These are phyloP conservation scores for Epiblema foenella DNA, from an alignment of 2,888 invertebrate species.

Conservation along the genomic window DNA sequence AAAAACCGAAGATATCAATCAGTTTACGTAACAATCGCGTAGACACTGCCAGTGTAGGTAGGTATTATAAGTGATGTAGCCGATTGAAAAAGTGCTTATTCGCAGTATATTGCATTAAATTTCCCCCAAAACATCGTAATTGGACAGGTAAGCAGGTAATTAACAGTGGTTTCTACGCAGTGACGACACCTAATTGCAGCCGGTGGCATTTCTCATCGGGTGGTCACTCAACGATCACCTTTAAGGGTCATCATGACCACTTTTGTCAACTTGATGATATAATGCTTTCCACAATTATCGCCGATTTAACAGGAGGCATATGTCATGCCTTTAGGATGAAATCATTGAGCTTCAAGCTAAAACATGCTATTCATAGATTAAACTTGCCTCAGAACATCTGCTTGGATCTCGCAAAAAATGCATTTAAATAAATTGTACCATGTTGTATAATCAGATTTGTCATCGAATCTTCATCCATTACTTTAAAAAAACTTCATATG, in stretches of 20 bases:
- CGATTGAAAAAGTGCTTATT: slow-evolving; percentile 4
- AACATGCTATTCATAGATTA: neutral
- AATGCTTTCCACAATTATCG: neutral
- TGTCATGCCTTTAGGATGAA: neutral
- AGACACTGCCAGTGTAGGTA: neutral
- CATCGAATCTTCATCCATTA: neutral
- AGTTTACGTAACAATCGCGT: slow-evolving; percentile 28
- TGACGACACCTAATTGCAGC: slow-evolving; percentile 19
- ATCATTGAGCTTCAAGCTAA: neutral
- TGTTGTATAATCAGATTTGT: neutral
- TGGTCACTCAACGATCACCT: slow-evolving; percentile 6
- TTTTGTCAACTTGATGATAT: slow-evolving; percentile 18
- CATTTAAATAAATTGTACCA: neutral
- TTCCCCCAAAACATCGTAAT: slow-evolving; percentile 37
- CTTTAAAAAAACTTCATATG: neutral
- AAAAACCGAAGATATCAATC: slow-evolving; percentile 32
- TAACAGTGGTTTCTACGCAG: slow-evolving; percentile 33
- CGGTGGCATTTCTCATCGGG: slow-evolving; percentile 30
- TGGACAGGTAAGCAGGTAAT: slow-evolving; percentile 35
- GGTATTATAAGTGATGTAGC: slow-evolving; percentile 16
- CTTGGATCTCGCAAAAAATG: slow-evolving; percentile 2
- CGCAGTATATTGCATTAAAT: slow-evolving; percentile 24
- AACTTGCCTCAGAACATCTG: slow-evolving; percentile 1
- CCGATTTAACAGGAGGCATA: neutral
- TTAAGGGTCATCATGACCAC: slow-evolving; percentile 24